Base-by-base conservation (phyloP, 2,113 vertebrate species). In the Macquaria ambigua region DNA sequence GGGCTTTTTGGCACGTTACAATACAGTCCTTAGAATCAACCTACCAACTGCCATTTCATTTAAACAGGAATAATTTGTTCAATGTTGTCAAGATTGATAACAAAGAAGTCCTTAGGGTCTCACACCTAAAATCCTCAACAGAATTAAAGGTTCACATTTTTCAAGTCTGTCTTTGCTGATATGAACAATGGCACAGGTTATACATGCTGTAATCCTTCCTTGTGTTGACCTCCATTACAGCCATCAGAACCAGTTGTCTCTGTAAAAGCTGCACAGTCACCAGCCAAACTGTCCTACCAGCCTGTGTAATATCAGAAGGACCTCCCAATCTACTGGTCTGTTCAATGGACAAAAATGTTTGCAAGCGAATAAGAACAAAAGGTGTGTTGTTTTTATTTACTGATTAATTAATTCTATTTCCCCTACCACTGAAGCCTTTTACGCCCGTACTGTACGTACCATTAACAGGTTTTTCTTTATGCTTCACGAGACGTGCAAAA, bases 361-460 rank as follows among this genome's bases (percentile, higher is more conserved):
- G 31, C 23, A n/a, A 23, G 53, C 6, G 8, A 79, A 50, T 58
- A 48, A 34, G 21, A 74, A 69, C 15, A 74, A 66, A 79, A 46
- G 20, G 37, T 61, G 11, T 28, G 61, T 31, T n/a, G 21, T 77
- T 77, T 66, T 41, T 56, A 64, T 62, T 72, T 21, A 64, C 21
- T 23, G 4, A n/a, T 52, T 63, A 18, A 25, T 81, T 64, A 8
- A 11, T 74, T 18, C 37, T 41, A 16, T 39, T 41, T 25, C 64
- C 12, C 34, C 21, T 28, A 11, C 37, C 28, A 39, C 16, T 23
- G 9, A 41, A 41, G 34, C 69, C 18, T 58, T 53, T 31, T 28
- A 63, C 28, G 50, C 8, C 34, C 4, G 0, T 39, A 39, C 39
- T 48, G 21, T 25, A n/a, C 1, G 16, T 6, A 53, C 23, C 4